Base-by-base conservation (phyloP, 2,888 invertebrate species). In the Andricus curvator region DNA sequence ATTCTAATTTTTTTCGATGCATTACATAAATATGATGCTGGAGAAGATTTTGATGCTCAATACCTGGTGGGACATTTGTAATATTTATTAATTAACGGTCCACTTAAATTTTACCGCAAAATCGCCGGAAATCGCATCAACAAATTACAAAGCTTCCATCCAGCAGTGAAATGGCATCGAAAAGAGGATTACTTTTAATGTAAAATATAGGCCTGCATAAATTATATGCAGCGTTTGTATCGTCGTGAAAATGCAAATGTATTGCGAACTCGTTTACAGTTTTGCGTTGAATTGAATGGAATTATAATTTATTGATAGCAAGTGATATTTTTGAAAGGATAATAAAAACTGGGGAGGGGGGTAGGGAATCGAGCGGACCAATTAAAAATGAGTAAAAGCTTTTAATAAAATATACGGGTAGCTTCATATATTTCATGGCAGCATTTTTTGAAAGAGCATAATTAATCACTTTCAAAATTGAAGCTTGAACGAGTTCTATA, bases 161-260 rank as follows among this genome's bases (percentile, higher is more conserved):
- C 6, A 29, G 51, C 2, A 51, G 56, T 48, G 33, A 29, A 56
- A 51, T 74, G 20, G 22, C n/a, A 56, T 56, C 74, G 74, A 74
- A 33, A 74, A 74, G 74, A 74, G 74, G 74, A 74, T 74, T 74
- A 74, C 74, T 56, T 74, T 74, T 74, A 74, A 56, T 74, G 56
- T 74, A 56, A 74, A 70, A 74, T 74, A 56, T 56, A 74, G 9
- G 56, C 56, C 11, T n/a, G 74, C 74, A 74, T 74, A 56, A 74
- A 56, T 74, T 74, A 74, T 74, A 20, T n/a, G 8, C n/a, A 11
- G 29, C 56, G 2, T 51, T 20, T 56, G 74, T 33, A 56, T 56
- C 56, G 56, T 56, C 48, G 20, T 20, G 74, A 74, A 74, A 74
- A 74, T 74, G 51, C 74, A 62, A 25, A 62, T 62, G 62, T 15